Evolutionary conservation across 2,113 vertebrate species (phyloP), one percentile per base, ranked within the genome.

Genomic region (Chitala chitala): DNA sequence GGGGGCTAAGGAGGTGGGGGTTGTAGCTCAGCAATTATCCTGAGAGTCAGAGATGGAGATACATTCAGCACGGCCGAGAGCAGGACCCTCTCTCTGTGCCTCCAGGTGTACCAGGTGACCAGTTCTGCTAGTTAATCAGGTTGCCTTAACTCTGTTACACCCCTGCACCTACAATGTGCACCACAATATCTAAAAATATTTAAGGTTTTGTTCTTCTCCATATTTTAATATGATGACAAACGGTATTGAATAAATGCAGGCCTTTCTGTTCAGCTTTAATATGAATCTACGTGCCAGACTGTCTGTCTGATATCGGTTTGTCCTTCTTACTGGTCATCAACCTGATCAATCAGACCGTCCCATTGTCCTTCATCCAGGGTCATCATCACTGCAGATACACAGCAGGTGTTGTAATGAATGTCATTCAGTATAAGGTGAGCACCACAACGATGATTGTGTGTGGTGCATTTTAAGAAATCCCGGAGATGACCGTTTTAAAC

Each of bases 11-110:
- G 44, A 33, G 66, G 44, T 69, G 66, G 48, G 66, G 44, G 66
- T 31, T 22, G 48, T 5, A 50, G 46, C 46, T 29, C 46, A 33
- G 44, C 66, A 69, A 69, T 69, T 69, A 69, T 69, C 24, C 48
- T 29, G 26, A 50, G 26, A 69, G 66, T 69, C 44, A 22, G 48
- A 69, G 46, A 69, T 51, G 66, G 46, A 69, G 17, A 69, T 69
- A 22, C 64, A 40, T 38, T 65, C 42, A 42, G 38, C 38, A 22
- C 42, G n/a, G 63, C n/a, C 42, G 63, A 38, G 24, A 42, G 42
- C 42, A 6, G 33, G 42, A 26, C 40, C 40, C 42, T 13, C 7
- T 68, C 38, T 26, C 40, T 24, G 46, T 46, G 5, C 10, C 64
- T 68, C 26, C 46, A 20, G 26, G 20, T 68, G 40, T 48, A 48